Base-by-base conservation (phyloP, 2,888 invertebrate genomes). In the Leptinotarsa haldemani region DNA sequence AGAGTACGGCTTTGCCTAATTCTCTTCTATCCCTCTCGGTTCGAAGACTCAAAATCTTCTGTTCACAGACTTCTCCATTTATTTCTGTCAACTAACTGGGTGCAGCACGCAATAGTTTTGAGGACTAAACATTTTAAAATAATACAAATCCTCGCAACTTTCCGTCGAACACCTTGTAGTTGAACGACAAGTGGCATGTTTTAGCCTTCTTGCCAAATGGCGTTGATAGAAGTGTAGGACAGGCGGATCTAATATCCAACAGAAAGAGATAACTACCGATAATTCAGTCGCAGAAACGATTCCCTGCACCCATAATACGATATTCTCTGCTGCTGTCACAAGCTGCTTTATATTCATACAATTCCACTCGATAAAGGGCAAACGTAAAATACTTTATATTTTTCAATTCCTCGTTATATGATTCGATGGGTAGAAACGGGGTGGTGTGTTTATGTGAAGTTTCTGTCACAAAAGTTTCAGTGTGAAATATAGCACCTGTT, bases 261-360 rank as follows among this genome's bases (percentile, higher is more conserved):
- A 78, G 81, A 81, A 81, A 78, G 82, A 82, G 82, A 83, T 83
- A 83, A 83, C 82, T 82, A 81, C 80, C 81, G 79, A 81, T 82
- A 83, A 82, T 80, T 82, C 82, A 79, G 80, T 79, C 82, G 79
- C 78, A 79, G 80, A 82, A 81, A 75, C 81, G 77, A 79, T 81
- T 80, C 74, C 71, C 73, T 71, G 76, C 76, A 80, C 74, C 30
- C 40, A 61, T 30, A 18, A 61, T 61, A 13, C 40, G 16, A 61
- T 61, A 69, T 73, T 74, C 67, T 50, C 61, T 66, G 50, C 67
- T 67, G 74, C 77, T 67, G 74, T 74, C 77, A 74, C 78, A 74
- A 77, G 72, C 80, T 80, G 74, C 74, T 82, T 81, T 80, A 81
- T 82, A 81, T 82, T 81, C 80, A 76, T 77, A 68, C 73, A 77